Percentiles rank a stretch among this genome's conserved stretches.
Evolutionary conservation across 2,888 invertebrate genomes (phyloP).

Genomic region (Drosophila stalkeri): DNA sequence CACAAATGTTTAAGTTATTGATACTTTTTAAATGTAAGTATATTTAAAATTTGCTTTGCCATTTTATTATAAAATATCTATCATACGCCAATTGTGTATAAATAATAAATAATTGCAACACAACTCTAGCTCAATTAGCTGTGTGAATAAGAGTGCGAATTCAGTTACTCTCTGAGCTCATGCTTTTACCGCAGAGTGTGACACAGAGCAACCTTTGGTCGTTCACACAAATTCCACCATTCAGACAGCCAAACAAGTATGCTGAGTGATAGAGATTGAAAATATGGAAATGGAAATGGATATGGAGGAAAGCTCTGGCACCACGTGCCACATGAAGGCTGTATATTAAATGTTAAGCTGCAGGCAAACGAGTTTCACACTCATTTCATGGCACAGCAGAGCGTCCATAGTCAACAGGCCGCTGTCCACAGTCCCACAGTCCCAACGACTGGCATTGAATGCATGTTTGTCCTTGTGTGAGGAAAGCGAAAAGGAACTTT

Average conservation of each 20-base stretch:
- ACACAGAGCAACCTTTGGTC: background rate
- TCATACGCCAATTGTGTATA: background rate
- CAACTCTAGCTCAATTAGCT: background rate
- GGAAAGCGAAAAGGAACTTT: slow-evolving; percentile 2
- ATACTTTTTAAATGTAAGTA: background rate
- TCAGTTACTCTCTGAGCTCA: background rate
- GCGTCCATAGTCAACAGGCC: slow-evolving; percentile 8
- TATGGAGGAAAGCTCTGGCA: background rate
- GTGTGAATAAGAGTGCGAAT: background rate
- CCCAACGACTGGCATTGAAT: slow-evolving; percentile 1
- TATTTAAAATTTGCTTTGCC: no score
- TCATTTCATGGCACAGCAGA: background rate
- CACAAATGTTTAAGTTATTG: background rate
- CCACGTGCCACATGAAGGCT: background rate
- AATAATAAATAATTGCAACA: background rate
- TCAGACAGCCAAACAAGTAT: background rate
- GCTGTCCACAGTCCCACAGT: background rate
- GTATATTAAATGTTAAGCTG: slow-evolving; percentile 23
- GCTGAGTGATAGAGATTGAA: slow-evolving; percentile 19
- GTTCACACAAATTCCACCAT: background rate
- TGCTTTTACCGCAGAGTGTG: background rate
- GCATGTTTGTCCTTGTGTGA: slow-evolving; percentile 5
- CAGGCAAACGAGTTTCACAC: slow-evolving; percentile 37
- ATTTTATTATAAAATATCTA: background rate
- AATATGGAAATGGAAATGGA: slow-evolving; percentile 12